Base-by-base conservation (phyloP, 1,140 invertebrate species). In the Drosophila tsacasi region DNA sequence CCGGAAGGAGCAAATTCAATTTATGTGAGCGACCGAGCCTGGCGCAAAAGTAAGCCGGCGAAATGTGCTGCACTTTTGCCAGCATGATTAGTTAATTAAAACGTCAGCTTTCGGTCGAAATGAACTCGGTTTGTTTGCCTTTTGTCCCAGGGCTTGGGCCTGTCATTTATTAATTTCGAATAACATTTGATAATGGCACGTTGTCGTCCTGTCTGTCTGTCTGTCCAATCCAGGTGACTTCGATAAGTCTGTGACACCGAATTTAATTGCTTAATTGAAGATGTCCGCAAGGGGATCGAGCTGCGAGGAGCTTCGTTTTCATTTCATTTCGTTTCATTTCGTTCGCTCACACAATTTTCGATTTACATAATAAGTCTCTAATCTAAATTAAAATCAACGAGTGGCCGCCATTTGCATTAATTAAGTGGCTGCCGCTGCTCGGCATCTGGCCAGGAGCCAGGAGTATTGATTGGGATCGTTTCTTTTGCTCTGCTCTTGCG, bases 361-460 rank as follows among this genome's bases (percentile, higher is more conserved):
- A 82, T 86, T 86, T 86, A 82, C 83, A 86, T 86, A 86, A 86
- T 76, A 86, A 79, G 79, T 75, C 77, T 62, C 39, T 78, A 87
- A 87, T 87, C 84, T 89, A 89, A 87, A 89, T 87, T 81, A 87
- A 87, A 87, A 87, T 87, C 84, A 87, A 89, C 76, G 81, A 79
- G 60, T 59, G 66, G 75, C 76, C 61, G 42, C 62, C 84, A 87
- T 87, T 87, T 87, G 84, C 84, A 87, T 87, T 87, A 87, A 87
- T 87, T 87, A 89, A 84, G 74, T 79, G 62, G 55, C 62, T 40
- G 39, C 62, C 35, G 39, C 27, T 32, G 46, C 19, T 61, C 42
- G 55, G 40, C 15, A 71, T 54, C 64, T 50, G 52, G 52, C 75
- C 59, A 58, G 62, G 32, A 76, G 63, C 71, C 75, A 63, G 55